Conservation (phyloP, 92 coral and sea anemone genomes). For the Zoanthus gigantus region DNA sequence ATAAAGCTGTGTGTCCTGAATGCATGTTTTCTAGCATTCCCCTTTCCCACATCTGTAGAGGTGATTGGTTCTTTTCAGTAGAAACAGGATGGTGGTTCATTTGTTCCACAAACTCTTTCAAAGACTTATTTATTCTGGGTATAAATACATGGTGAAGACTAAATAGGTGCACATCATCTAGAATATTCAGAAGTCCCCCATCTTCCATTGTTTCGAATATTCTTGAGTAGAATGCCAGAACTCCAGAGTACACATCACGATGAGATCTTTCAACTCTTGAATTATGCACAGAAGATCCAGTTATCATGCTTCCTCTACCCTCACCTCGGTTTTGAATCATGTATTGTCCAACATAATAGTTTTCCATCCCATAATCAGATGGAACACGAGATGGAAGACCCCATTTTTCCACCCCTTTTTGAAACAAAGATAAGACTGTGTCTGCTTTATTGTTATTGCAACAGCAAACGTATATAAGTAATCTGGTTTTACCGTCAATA, state of each 20-base stretch:
- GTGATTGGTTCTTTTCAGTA: constrained; percentile 43
- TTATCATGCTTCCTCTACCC: constrained; percentile 53
- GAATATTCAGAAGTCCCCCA: too few relatives aligned
- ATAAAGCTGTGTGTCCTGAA: constrained; percentile 78
- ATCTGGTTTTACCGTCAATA: constrained; percentile 59
- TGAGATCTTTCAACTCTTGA: background rate
- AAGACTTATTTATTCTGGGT: too few relatives aligned
- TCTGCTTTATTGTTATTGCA: constrained; percentile 62
- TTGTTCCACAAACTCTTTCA: too few relatives aligned
- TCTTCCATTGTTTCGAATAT: too few relatives aligned
- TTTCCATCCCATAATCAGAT: constrained; percentile 48
- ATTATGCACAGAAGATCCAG: constrained; percentile 54
- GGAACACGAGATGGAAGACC: constrained; percentile 46
- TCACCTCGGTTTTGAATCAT: constrained; percentile 43
- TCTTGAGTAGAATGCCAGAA: too few relatives aligned
- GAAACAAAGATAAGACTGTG: constrained; percentile 51
- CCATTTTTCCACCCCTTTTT: constrained; percentile 54
- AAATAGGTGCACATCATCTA: too few relatives aligned
- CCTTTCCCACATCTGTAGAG: constrained; percentile 77
- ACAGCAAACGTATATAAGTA: constrained; percentile 58
- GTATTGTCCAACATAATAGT: constrained; percentile 33
- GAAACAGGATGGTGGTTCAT: constrained; percentile 9
- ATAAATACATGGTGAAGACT: too few relatives aligned
- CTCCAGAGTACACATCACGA: background rate
- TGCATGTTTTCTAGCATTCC: constrained; percentile 79